Evolutionary conservation across 2,797 vertebrate genomes (phyloP).

Genomic region (Chaenodraco wilsoni): DNA sequence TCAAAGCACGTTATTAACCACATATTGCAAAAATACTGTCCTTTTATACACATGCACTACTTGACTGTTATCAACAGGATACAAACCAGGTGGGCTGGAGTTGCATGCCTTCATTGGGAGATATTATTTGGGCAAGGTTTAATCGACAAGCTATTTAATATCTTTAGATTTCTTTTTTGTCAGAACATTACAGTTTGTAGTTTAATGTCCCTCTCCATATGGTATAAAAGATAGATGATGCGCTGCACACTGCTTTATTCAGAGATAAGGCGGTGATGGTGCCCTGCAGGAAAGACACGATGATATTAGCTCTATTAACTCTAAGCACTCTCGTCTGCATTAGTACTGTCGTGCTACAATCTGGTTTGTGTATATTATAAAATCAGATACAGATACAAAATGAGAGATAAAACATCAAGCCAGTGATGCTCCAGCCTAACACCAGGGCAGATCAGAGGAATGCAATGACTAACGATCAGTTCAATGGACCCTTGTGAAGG

Average conservation of each 20-base stretch:
- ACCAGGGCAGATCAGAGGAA: neutral
- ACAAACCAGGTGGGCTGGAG: neutral
- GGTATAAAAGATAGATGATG: neutral
- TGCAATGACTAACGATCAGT: neutral
- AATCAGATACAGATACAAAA: neutral
- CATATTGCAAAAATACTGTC: constrained; percentile 12
- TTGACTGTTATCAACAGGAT: neutral
- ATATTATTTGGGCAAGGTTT: neutral
- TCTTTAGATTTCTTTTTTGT: neutral
- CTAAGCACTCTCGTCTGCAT: neutral
- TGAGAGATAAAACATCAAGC: neutral
- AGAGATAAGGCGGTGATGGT: neutral
- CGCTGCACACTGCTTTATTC: neutral
- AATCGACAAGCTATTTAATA: neutral
- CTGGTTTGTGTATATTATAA: neutral
- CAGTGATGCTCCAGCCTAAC: neutral
- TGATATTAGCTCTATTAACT: neutral
- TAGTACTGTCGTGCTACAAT: neutral
- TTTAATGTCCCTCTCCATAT: neutral
- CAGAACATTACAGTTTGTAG: neutral
- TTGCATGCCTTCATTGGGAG: neutral
- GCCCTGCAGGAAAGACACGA: constrained; percentile 1
- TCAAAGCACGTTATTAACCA: constrained; percentile 37
- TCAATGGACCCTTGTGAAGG: constrained; percentile 14
- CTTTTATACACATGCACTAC: neutral